Conservation (phyloP, 2,888 invertebrate genomes). For the Ophion slaviceki region DNA sequence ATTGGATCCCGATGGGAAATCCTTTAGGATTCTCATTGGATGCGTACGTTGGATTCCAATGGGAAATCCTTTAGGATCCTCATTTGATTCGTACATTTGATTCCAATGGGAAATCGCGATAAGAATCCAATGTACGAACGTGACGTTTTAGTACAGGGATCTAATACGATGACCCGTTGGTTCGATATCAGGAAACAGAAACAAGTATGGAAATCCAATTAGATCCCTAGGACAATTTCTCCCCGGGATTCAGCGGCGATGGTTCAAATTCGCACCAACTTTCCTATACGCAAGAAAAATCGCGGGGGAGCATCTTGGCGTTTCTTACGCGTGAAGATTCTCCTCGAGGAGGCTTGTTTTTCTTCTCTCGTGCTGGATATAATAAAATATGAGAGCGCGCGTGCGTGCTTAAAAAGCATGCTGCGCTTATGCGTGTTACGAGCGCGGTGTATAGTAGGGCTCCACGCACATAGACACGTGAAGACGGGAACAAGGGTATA, state of each 20-base stretch:
- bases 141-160: too few species aligned
- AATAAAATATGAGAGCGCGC: slow-evolving; percentile 52
- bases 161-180: too few species aligned
- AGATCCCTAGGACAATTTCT: too few species aligned
- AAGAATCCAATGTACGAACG: too few species aligned
- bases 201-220: too few species aligned
- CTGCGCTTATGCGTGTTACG: slow-evolving; percentile 29
- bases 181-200: too few species aligned
- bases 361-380: slow-evolving; percentile 19
- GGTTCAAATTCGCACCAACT: background rate
- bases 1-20: too few species aligned
- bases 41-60: too few species aligned
- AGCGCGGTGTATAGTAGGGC: background rate
- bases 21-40: too few species aligned
- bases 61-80: too few species aligned
- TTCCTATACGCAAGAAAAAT: background rate
- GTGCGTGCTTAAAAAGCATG: slow-evolving; percentile 59
- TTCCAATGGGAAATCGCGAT: too few species aligned
- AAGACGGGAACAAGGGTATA: slow-evolving; percentile 23
- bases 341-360: slow-evolving; percentile 23
- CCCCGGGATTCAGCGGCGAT: background rate
- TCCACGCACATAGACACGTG: background rate
- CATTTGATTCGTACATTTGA: too few species aligned
- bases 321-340: slow-evolving; percentile 17
- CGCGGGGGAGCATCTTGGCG: slow-evolving; percentile 1